A percentile compares a stretch with the other conserved stretches of the same genome.
These are phyloP conservation scores for Macrobrachium nipponense DNA, from an alignment of 1,140 invertebrate genomes.

Conservation along the genomic window DNA sequence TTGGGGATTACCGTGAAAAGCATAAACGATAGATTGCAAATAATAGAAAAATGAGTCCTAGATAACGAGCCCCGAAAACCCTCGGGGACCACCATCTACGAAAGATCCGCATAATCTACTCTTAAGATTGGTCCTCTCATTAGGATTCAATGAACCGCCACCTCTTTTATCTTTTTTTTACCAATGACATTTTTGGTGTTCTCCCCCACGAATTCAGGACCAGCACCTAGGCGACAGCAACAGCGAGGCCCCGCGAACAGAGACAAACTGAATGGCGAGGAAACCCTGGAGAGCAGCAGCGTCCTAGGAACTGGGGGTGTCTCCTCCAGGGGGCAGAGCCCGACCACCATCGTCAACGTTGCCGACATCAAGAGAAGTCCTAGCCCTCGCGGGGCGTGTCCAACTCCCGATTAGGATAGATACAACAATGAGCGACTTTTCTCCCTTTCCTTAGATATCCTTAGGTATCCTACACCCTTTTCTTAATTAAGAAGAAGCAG, in stretches of 20 bases:
- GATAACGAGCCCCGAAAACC: no score
- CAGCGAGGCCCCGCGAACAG: conserved; percentile 30
- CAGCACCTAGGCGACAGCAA: conserved; percentile 54
- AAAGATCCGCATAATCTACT: no score
- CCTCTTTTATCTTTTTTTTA: no score
- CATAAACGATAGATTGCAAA: no score
- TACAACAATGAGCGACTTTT: background rate
- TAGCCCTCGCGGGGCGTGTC: conserved; percentile 47
- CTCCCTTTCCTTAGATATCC: background rate
- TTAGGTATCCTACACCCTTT: background rate
- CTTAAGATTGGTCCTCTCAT: no score
- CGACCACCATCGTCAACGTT: conserved; percentile 45
- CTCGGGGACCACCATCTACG: no score
- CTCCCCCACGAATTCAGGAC: conserved; percentile 41
- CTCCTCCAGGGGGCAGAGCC: conserved; percentile 29
- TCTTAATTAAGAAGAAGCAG: background rate
- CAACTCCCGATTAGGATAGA: conserved; percentile 41
- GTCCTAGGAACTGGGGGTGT: background rate
- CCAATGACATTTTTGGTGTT: conserved; percentile 12
- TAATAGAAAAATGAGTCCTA: no score
- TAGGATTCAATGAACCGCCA: no score
- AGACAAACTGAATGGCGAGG: conserved; percentile 50
- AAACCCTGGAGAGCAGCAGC: conserved; percentile 14
- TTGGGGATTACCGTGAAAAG: no score
- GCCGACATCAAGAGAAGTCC: conserved; percentile 56